phyloP scores from a whole-genome alignment of 1,140 invertebrate genomes.

The Brachionus koreanus region DNA sequence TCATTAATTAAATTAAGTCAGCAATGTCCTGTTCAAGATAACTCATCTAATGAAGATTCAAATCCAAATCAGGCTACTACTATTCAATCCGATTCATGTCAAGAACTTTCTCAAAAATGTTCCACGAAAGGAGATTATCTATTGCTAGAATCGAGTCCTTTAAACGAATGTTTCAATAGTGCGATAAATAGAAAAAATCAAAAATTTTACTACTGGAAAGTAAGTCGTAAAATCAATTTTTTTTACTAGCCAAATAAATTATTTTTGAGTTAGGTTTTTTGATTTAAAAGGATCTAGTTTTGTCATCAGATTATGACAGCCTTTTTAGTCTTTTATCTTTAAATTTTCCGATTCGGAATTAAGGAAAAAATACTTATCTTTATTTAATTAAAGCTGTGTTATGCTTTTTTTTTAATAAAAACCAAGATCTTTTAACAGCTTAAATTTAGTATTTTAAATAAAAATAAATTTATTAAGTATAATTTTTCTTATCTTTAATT shows the following conservation, averaged over 20 bases:
- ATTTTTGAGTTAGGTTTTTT: background rate
- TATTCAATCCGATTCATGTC: background rate
- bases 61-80: background rate
- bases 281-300: no score
- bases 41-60: background rate
- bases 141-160: background rate
- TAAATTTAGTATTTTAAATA: no score
- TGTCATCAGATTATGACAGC: no score
- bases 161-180: background rate
- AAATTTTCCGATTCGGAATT: no score
- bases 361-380: no score
- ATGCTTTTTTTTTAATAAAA: no score
- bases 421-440: no score
- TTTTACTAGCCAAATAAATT: background rate
- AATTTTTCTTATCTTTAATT: no score
- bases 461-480: no score
- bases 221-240: background rate
- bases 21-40: background rate
- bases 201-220: constrained; percentile 15
- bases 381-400: no score
- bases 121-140: background rate
- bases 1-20: background rate
- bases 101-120: background rate
- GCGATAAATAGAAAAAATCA: background rate
- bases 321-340: no score